Evolutionary conservation across 2,888 invertebrate species (phyloP).

Genomic region (Creontiades dilutus): DNA sequence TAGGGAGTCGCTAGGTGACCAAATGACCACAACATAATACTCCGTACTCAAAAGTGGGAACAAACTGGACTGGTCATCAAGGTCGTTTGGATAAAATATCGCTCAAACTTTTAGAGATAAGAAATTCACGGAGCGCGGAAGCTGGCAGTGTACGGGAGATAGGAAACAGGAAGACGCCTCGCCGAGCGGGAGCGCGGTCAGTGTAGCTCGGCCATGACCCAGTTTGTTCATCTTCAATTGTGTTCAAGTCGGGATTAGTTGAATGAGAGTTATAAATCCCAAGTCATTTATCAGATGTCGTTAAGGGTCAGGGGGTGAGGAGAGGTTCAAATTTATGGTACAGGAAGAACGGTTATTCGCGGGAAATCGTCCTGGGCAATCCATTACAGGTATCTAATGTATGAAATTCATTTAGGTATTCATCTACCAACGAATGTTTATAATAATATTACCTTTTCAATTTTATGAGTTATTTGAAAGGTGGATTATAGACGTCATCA

Average conservation of each 20-base stretch:
- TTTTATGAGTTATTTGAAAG: no score
- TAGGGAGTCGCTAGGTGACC: conserved; percentile 48
- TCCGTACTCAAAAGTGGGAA: background rate
- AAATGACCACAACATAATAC: conserved; percentile 42
- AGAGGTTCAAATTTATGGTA: no score
- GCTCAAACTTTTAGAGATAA: background rate
- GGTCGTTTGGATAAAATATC: conserved; percentile 17
- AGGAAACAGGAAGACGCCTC: background rate
- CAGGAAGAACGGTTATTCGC: no score
- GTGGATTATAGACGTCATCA: no score
- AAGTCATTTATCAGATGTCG: background rate
- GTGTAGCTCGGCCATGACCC: background rate
- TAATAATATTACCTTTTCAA: no score
- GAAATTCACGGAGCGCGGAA: background rate
- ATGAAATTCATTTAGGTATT: no score
- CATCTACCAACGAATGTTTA: no score
- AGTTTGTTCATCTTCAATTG: conserved; percentile 23
- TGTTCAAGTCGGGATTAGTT: background rate
- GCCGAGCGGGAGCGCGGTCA: background rate
- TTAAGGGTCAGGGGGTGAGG: background rate
- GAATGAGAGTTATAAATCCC: background rate
- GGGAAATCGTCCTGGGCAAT: no score
- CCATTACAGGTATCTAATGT: no score
- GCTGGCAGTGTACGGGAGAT: background rate
- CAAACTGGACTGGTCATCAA: background rate